Evolutionary conservation across 2,113 vertebrate species (phyloP), one percentile per base, ranked within the genome.

Genomic region (Anas platyrhynchos): DNA sequence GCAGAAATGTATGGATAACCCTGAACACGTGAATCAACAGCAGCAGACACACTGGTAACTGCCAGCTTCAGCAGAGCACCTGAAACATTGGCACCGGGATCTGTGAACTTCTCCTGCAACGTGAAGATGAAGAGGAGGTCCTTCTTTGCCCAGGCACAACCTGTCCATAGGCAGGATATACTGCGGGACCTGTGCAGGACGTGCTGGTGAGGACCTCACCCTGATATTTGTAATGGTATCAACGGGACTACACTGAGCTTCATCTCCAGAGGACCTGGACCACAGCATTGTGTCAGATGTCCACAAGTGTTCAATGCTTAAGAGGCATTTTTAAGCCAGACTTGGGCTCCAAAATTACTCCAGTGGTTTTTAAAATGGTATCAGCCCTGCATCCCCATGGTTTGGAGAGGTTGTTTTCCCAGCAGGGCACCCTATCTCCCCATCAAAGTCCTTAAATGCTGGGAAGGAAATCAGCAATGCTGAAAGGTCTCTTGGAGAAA

Each of bases 351-450:
- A 13, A 50, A 72, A 36, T 13, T 14, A n/a, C n/a, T 31, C 11
- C 5, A 8, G 41, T 41, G 13, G 2, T 10, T 54, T 69, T 43
- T 59, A 38, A 80, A 80, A 48, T 7, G n/a, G 9, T 6, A 14
- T 27, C 15, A 67, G 67, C 14, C 38, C 15, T n/a, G 27, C 27
- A 4, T 31, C 11, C 41, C 18, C 2, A 36, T 13, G 46, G 16
- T 67, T 38, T 63, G 65, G 66, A 59, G 52, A 61, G 6, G 25
- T 2, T 62, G 31, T 23, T 48, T 17, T 13, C 68, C 17, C 26
- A 71, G 26, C 0, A 0, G 20, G 14, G 20, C 6, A 36, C 44
- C 43, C 16, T 1, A 1, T 31, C 15, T 31, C 9, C 31, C 41
- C 0, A 0, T 23, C 61, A 38, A 62, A 6, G 31, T 62, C 32